Conservation (phyloP, 2,113 vertebrate genomes). For the Albula glossodonta region DNA sequence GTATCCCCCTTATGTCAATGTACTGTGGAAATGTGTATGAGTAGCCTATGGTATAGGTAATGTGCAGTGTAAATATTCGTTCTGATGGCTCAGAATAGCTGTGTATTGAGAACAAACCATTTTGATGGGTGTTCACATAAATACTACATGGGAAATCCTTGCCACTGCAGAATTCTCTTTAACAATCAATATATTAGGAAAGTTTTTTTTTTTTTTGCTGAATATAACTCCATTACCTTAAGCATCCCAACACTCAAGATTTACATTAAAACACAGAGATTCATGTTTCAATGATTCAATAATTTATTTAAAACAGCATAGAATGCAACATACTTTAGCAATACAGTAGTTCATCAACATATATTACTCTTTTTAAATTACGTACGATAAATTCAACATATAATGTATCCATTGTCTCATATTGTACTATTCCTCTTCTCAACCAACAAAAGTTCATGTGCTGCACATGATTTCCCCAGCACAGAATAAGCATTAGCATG, state of each 20-base stretch:
- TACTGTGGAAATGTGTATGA: not conserved
- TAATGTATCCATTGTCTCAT: slow-evolving; percentile 10
- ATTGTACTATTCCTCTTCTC: slow-evolving; percentile 12
- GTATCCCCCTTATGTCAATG: not conserved
- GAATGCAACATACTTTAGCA: not conserved
- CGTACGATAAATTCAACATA: not conserved
- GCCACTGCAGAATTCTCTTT: not conserved
- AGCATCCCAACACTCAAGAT: not conserved
- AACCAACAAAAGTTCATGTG: slow-evolving; percentile 20
- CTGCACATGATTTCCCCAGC: slow-evolving; percentile 1
- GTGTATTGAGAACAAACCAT: not conserved
- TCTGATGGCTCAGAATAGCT: not conserved
- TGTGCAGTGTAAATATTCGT: not conserved
- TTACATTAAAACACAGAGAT: slow-evolving; percentile 39
- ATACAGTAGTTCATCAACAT: slow-evolving; percentile 22
- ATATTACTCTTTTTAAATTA: slow-evolving; percentile 41
- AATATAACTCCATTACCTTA: not conserved
- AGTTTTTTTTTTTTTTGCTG: too few relatives aligned
- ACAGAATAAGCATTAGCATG: slow-evolving; percentile 10
- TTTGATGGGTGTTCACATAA: not conserved
- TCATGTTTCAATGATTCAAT: slow-evolving; percentile 25
- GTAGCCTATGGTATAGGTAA: not conserved
- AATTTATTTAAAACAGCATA: slow-evolving; percentile 49
- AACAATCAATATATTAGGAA: not conserved
- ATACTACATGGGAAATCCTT: not conserved